Percentiles rank a stretch among this genome's conserved stretches.
These are phyloP conservation scores for Oryctolagus cuniculus DNA, from an alignment of 2,113 vertebrate species.

Conservation along the genomic window mOryCun1.1 NC_091441.1:74555501-74556000, in stretches of 20 bases:
- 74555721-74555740: neutral
- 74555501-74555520: too few relatives aligned
- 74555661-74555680: neutral
- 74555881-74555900: neutral
- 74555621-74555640: neutral
- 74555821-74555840: neutral
- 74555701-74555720: neutral
- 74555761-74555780: neutral
- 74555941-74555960: neutral
- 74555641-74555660: neutral
- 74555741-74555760: neutral
- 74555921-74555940: neutral
- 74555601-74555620: too few relatives aligned
- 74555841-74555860: neutral
- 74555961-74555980: neutral
- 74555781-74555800: neutral
- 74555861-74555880: neutral
- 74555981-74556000: too few relatives aligned
- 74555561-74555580: too few relatives aligned
- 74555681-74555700: neutral
- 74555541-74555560: too few relatives aligned
- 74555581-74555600: too few relatives aligned
- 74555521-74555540: too few relatives aligned
- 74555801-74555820: neutral
- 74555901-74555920: neutral